Evolutionary conservation across 1,140 invertebrate species (phyloP).

Genomic region (Leguminivora glycinivorella): DNA sequence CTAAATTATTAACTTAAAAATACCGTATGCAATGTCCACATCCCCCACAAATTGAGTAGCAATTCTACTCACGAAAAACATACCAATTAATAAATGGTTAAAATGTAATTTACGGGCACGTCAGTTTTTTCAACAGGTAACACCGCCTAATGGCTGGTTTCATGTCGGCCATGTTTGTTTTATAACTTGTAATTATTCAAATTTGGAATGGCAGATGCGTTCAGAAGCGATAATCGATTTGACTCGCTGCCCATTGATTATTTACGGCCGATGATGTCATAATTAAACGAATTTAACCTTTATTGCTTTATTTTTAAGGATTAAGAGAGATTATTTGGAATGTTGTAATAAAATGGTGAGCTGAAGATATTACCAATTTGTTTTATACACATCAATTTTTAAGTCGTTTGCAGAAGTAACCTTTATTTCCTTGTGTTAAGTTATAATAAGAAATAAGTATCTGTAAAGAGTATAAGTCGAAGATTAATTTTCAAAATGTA

Average conservation of each 20-base stretch:
- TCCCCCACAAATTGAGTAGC: neutral
- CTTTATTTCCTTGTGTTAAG: slow-evolving; percentile 5
- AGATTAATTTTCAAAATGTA: neutral
- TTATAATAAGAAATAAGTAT: neutral
- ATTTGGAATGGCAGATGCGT: slow-evolving; percentile 74
- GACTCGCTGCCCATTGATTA: slow-evolving; percentile 42
- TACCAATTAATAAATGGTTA: slow-evolving; percentile 53
- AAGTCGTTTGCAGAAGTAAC: neutral
- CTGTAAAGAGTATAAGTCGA: neutral
- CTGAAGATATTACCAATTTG: neutral
- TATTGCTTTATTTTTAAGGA: neutral
- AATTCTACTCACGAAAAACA: slow-evolving; percentile 19
- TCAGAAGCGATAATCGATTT: slow-evolving; percentile 69
- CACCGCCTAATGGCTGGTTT: slow-evolving; percentile 55
- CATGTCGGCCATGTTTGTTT: slow-evolving; percentile 68
- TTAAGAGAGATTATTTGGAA: neutral
- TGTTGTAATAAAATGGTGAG: neutral
- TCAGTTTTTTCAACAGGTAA: slow-evolving; percentile 63
- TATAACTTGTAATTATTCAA: slow-evolving; percentile 74
- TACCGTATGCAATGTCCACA: neutral
- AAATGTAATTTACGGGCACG: slow-evolving; percentile 56
- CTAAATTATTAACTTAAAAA: slow-evolving; percentile 21
- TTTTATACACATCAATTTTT: slow-evolving; percentile 18
- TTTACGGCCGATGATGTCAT: neutral
- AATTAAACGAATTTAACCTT: neutral